Evolutionary conservation across 2,113 vertebrate species (phyloP).

Genomic region (Tiliqua scincoides): DNA sequence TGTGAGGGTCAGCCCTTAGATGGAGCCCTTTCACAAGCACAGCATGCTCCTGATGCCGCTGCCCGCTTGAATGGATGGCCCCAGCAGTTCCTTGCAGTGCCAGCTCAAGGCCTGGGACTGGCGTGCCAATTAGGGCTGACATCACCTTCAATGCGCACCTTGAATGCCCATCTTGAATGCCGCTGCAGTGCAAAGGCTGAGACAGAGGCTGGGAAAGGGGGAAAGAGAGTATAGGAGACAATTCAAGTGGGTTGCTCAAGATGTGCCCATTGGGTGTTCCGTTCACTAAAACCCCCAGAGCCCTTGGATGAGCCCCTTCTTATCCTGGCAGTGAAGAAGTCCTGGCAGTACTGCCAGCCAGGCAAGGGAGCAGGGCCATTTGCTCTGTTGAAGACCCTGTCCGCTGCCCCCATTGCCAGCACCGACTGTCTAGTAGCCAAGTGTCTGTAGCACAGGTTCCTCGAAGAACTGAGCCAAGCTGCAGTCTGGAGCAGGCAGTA

Average conservation of each 20-base stretch:
- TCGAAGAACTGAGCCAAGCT: not conserved
- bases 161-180: not conserved
- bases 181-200: not conserved
- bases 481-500: not conserved
- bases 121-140: not conserved
- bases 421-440: too few relatives aligned
- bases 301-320: not conserved
- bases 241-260: not conserved
- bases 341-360: not conserved
- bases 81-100: not conserved
- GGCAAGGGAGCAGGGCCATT: not conserved
- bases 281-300: not conserved
- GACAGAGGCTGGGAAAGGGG: not conserved
- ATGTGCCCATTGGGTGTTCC: not conserved
- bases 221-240: too few relatives aligned
- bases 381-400: too few relatives aligned
- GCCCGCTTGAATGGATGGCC: not conserved
- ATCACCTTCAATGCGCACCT: too few relatives aligned
- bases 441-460: not conserved
- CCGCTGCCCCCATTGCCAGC: too few relatives aligned
- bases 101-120: not conserved
- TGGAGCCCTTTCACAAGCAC: not conserved
- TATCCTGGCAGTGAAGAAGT: not conserved
- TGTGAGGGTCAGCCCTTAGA: not conserved
- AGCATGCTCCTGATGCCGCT: not conserved